Conservation (phyloP, 2,888 invertebrate species). For the Volucella inflata region DNA sequence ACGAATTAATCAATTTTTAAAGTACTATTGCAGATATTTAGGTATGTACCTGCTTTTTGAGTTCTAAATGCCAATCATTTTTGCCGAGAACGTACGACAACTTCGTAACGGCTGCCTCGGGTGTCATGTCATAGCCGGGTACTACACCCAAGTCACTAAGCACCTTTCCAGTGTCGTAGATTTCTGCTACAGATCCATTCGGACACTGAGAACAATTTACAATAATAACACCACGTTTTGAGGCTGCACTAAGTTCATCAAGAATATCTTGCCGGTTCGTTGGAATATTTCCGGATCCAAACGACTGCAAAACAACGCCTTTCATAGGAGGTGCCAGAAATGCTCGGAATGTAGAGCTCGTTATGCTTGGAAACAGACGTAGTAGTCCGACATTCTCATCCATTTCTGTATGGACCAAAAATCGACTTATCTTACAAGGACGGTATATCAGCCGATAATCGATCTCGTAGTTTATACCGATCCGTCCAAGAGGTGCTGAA, state of each 20-base stretch:
- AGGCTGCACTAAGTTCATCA: slow-evolving; percentile 88
- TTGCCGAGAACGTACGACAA: slow-evolving; percentile 95
- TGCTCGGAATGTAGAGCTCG: slow-evolving; percentile 89
- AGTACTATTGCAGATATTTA: not conserved
- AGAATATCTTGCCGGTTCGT: slow-evolving; percentile 92
- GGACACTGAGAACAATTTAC: slow-evolving; percentile 97
- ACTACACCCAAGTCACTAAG: slow-evolving; percentile 81
- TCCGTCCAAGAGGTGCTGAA: slow-evolving; percentile 90
- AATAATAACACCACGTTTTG: slow-evolving; percentile 91
- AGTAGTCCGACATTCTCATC: slow-evolving; percentile 94
- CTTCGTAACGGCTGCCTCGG: slow-evolving; percentile 96
- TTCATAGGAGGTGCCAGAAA: slow-evolving; percentile 90
- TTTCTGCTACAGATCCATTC: slow-evolving; percentile 90
- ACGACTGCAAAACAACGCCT: slow-evolving; percentile 95
- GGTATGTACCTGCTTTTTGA: slow-evolving; percentile 86
- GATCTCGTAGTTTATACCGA: slow-evolving; percentile 90
- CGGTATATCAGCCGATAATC: slow-evolving; percentile 85
- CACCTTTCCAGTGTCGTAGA: slow-evolving; percentile 93
- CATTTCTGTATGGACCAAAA: slow-evolving; percentile 89
- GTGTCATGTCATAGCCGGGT: slow-evolving; percentile 86
- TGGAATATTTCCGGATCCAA: slow-evolving; percentile 97
- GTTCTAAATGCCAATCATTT: slow-evolving; percentile 86
- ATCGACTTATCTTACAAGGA: slow-evolving; percentile 86
- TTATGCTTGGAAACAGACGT: slow-evolving; percentile 96
- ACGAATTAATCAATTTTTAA: not conserved